phyloP scores from a whole-genome alignment of 2,113 vertebrate species.

The Circaetus gallicus region DNA sequence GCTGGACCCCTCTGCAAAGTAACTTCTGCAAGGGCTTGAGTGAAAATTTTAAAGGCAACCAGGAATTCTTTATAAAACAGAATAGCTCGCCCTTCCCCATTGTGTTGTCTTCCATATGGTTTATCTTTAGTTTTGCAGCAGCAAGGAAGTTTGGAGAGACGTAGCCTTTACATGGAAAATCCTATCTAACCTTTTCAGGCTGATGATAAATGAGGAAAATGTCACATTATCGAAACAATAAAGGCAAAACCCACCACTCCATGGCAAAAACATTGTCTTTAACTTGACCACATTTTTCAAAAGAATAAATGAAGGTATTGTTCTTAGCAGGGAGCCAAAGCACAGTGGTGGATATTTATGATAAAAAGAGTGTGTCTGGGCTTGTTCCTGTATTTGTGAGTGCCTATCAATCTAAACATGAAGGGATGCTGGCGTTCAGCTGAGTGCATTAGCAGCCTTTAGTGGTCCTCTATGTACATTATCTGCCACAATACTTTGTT shows the following conservation, averaged over 20 bases:
- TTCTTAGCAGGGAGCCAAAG: background rate
- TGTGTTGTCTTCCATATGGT: background rate
- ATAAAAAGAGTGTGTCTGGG: background rate
- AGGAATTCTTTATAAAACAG: background rate
- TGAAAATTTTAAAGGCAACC: background rate
- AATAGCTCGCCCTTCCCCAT: background rate
- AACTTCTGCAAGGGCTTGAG: background rate
- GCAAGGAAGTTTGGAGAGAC: background rate
- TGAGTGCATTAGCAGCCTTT: constrained; percentile 4
- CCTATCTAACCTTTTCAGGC: background rate
- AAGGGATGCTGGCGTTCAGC: background rate
- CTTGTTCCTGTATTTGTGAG: background rate
- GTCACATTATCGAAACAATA: background rate
- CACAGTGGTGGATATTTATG: background rate
- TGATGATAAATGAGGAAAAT: background rate
- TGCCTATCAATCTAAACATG: background rate
- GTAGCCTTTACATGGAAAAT: background rate
- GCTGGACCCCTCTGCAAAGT: background rate
- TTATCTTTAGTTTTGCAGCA: background rate
- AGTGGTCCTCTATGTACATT: background rate
- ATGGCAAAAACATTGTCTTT: background rate
- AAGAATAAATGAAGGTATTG: background rate
- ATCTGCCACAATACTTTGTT: background rate
- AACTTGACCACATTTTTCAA: background rate
- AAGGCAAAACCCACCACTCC: background rate